Evolutionary conservation across 2,113 vertebrate genomes (phyloP).

Genomic region (Halichoerus grypus): DNA sequence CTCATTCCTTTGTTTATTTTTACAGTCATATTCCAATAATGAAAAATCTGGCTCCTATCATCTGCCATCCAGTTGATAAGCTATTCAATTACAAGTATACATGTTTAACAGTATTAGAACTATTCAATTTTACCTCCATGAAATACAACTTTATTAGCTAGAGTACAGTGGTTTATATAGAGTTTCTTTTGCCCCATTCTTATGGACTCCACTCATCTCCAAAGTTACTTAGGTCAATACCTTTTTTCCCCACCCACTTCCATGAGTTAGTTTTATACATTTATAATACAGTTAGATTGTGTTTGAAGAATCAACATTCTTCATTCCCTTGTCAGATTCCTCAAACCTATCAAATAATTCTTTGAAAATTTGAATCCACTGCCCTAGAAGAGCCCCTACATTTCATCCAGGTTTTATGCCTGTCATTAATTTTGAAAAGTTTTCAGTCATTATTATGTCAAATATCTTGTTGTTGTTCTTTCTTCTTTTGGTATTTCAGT

Average conservation of each 20-base stretch:
- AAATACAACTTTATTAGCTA: background rate
- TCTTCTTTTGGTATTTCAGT: background rate
- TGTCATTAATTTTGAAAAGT: background rate
- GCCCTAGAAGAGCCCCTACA: background rate
- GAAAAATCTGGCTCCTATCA: background rate
- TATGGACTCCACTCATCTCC: background rate
- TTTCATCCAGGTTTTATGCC: background rate
- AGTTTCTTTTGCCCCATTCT: background rate
- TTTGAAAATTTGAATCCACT: background rate
- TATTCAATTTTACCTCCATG: background rate
- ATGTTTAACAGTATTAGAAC: background rate
- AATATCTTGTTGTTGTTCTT: background rate
- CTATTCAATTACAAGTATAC: background rate
- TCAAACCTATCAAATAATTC: background rate
- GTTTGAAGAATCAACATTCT: background rate
- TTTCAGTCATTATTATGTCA: background rate
- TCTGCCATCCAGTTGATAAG: background rate
- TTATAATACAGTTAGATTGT: background rate
- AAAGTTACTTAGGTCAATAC: background rate
- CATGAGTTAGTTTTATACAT: background rate
- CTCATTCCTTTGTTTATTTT: background rate
- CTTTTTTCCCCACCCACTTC: background rate
- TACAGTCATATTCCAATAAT: background rate
- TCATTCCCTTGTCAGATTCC: background rate
- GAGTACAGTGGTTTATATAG: background rate